Evolutionary conservation across 2,797 vertebrate species (phyloP).

Genomic region (Cirrhinus mrigala): DNA sequence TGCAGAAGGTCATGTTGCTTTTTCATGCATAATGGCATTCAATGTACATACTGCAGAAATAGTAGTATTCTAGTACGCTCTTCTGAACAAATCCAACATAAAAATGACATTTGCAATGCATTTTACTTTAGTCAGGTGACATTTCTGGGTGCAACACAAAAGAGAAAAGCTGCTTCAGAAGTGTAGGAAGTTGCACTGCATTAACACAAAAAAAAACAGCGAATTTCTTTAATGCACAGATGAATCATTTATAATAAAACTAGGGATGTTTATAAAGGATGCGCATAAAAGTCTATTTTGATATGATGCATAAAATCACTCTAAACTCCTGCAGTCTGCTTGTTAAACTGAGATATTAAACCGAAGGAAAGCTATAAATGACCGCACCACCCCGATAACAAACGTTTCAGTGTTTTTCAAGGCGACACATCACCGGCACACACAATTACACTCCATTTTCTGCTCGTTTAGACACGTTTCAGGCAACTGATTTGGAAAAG

Average conservation of each 20-base stretch:
- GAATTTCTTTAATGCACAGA: background rate
- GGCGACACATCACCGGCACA: slow-evolving; percentile 26
- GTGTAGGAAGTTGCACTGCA: background rate
- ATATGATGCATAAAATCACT: background rate
- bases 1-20: slow-evolving; percentile 26
- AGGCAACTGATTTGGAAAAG: slow-evolving; percentile 57
- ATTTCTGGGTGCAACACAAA: background rate
- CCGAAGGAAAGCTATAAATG: slow-evolving; percentile 7
- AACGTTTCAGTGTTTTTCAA: slow-evolving; percentile 1
- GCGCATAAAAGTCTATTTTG: background rate
- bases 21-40: slow-evolving; percentile 4
- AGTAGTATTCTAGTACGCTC: background rate
- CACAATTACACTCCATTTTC: slow-evolving; percentile 32
- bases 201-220: slow-evolving; percentile 13
- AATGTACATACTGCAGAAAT: background rate
- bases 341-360: slow-evolving; percentile 24
- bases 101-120: slow-evolving; percentile 1
- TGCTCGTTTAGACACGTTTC: slow-evolving; percentile 56
- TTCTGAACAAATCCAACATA: background rate
- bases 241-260: background rate
- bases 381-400: background rate
- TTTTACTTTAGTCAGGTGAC: slow-evolving; percentile 10
- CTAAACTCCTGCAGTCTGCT: background rate
- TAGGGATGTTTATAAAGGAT: background rate
- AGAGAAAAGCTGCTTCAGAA: background rate